Base-by-base conservation (phyloP, 1,140 invertebrate genomes). In the Subanguina moxae region DNA sequence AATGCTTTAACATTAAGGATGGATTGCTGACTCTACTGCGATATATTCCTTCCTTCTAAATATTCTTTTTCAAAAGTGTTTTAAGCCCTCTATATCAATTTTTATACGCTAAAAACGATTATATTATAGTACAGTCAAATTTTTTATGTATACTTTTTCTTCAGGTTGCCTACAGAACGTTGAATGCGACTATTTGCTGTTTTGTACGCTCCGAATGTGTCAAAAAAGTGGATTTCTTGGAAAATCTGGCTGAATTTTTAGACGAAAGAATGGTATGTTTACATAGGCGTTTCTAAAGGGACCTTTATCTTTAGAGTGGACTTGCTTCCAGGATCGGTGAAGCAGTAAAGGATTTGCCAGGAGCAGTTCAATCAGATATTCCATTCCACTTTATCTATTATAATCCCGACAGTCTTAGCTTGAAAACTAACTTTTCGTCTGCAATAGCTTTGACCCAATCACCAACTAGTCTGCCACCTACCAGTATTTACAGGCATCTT, bases 351-450 rank as follows among this genome's bases (percentile, higher is more conserved):
- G 23, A 61, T 23, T 23, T 65, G 30, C 38, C 71, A 19, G 25
- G 17, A 45, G 17, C 27, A 3, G 15, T 46, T 25, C 32, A 57
- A 11, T 62, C 64, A 27, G 71, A 73, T 28, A 63, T 74, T 45
- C 72, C 63, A 7, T 73, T 73, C n/a, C 71, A 73, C 42, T 73
- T 69, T 59, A 65, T 73, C 28, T 73, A 73, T 30, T 73, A 42
- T 56, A 73, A 73, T 65, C 71, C 71, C n/a, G 71, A 73, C 57
- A 73, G 71, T 45, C 63, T 73, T 13, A 75, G 72, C 15, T 38
- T 73, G n/a, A 56, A 63, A 30, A 73, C 70, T 38, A 75, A 64
- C 25, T 74, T 75, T 56, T 21, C 64, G 17, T 30, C 71, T 1
- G 32, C 68, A 32, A 59, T 68, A 27, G 42, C 23, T n/a, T 28